Evolutionary conservation across 1,140 invertebrate species (phyloP).

Genomic region (Platorchestia sp.): DNA sequence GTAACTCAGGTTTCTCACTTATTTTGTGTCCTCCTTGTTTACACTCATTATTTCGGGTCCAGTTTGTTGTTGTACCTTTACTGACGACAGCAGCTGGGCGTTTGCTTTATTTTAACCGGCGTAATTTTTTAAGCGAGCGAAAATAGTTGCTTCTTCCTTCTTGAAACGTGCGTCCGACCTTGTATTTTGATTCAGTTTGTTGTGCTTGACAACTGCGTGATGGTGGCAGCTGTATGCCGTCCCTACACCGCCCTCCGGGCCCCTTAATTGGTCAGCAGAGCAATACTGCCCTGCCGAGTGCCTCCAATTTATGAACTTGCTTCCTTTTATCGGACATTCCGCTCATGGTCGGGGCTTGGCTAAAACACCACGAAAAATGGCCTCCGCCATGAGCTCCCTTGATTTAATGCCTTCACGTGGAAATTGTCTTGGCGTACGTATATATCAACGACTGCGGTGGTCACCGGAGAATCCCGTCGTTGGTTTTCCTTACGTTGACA

Average conservation of each 20-base stretch:
- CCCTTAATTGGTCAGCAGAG: conserved; percentile 21
- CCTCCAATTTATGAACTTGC: conserved; percentile 50
- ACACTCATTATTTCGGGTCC: not conserved
- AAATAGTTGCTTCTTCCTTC: not conserved
- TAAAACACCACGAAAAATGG: conserved; percentile 41
- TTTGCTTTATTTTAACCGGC: not conserved
- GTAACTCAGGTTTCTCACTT: not conserved
- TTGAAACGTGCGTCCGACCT: not conserved
- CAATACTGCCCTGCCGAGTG: conserved; percentile 31
- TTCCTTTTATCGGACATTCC: conserved; percentile 36
- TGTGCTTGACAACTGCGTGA: not conserved
- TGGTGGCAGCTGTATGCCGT: not conserved
- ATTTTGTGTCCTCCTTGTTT: not conserved
- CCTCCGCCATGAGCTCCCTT: conserved; percentile 25
- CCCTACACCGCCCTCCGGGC: not conserved
- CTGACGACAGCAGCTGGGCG: not conserved
- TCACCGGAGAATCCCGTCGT: not conserved
- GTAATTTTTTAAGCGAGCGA: not conserved
- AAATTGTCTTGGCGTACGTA: not conserved
- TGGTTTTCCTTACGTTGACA: not conserved
- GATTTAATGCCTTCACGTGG: conserved; percentile 22
- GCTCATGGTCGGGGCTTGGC: conserved; percentile 23
- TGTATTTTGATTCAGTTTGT: not conserved
- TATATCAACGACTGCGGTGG: conserved; percentile 20
- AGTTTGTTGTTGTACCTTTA: not conserved